These are phyloP conservation scores for Phrixothrix hirtus DNA, from an alignment of 2,888 invertebrate species.

Conservation along the genomic window DNA sequence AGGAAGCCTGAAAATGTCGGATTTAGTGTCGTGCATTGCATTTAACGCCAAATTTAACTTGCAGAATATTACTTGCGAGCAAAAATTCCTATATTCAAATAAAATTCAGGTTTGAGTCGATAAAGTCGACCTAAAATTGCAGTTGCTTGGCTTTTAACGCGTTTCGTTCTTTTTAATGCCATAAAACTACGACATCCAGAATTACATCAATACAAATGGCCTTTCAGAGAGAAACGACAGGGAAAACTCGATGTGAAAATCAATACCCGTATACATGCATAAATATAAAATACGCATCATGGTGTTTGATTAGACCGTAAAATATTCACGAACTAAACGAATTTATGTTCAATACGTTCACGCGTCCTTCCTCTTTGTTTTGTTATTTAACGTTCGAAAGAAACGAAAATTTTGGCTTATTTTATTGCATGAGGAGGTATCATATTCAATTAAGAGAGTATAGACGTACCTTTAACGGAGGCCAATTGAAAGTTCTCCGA, in stretches of 20 bases:
- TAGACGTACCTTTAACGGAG: slow-evolving; percentile 2
- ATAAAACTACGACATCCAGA: slow-evolving; percentile 23
- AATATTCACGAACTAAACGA: slow-evolving; percentile 30
- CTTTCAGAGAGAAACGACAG: slow-evolving; percentile 12
- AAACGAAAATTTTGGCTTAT: slow-evolving; percentile 15
- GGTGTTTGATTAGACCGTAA: slow-evolving; percentile 33
- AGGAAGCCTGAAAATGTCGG: neutral
- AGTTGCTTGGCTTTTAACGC: slow-evolving; percentile 5
- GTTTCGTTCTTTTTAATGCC: slow-evolving; percentile 15
- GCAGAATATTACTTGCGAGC: neutral
- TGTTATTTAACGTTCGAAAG: too few species aligned
- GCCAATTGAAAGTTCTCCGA: slow-evolving; percentile 10
- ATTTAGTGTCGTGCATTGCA: slow-evolving; percentile 1
- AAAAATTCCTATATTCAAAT: slow-evolving; percentile 5
- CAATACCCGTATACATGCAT: slow-evolving; percentile 29
- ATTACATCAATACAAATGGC: slow-evolving; percentile 28
- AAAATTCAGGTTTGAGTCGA: neutral
- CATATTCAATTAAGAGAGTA: neutral
- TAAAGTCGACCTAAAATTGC: slow-evolving; percentile 13
- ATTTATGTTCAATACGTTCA: slow-evolving; percentile 27
- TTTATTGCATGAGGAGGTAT: neutral
- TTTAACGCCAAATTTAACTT: slow-evolving; percentile 14
- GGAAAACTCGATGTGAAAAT: slow-evolving; percentile 17
- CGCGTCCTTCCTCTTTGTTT: slow-evolving; percentile 9
- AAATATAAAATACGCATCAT: slow-evolving; percentile 32